Evolutionary conservation across 2,888 invertebrate genomes (phyloP).

Genomic region (Oasisia sp.): DNA sequence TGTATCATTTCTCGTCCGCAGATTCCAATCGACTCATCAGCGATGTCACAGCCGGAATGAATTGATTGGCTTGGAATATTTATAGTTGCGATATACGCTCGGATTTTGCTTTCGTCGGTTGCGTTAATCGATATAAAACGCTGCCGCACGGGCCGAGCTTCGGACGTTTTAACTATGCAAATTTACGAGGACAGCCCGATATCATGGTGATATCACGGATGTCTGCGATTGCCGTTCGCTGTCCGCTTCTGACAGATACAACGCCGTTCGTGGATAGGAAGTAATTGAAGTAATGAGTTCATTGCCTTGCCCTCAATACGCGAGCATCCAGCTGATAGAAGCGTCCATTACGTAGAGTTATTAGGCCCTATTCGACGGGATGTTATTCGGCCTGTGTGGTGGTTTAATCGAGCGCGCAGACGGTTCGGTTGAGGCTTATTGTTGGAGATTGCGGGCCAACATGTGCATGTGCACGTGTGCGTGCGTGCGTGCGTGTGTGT

Average conservation of each 20-base stretch:
- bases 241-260: background rate
- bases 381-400: background rate
- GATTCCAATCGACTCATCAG: background rate
- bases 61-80: background rate
- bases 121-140: slow-evolving; percentile 13
- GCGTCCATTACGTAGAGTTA: background rate
- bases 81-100: background rate
- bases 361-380: background rate
- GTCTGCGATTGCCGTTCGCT: background rate
- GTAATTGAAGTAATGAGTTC: no score
- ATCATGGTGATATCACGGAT: background rate
- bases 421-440: background rate
- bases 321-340: background rate
- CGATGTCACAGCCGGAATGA: background rate
- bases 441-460: background rate
- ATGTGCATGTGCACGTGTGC: background rate
- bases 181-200: background rate
- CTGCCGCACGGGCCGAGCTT: background rate
- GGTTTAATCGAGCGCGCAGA: background rate
- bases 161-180: background rate
- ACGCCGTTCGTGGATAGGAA: background rate
- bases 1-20: background rate
- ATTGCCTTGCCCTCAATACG: background rate
- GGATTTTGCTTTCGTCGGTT: background rate
- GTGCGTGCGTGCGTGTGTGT: background rate